Conservation (phyloP, 2,888 invertebrate species). For the Zaprionus lineosus region DNA sequence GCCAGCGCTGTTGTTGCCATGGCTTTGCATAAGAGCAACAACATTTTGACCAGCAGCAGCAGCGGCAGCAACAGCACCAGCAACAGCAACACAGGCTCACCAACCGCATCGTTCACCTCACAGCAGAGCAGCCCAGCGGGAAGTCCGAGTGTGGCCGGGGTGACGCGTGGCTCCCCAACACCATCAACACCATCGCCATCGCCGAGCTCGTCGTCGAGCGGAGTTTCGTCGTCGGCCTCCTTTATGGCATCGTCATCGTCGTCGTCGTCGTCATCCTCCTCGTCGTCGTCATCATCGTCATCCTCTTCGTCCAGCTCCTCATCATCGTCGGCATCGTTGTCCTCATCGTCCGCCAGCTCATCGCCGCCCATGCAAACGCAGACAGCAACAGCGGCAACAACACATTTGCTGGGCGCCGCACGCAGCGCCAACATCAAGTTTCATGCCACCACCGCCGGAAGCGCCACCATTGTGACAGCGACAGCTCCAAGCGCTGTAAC, state of each 20-base stretch:
- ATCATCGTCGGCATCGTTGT: constrained; percentile 47
- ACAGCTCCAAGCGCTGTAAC: constrained; percentile 55
- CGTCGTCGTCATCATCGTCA: constrained; percentile 39
- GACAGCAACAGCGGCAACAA: constrained; percentile 37
- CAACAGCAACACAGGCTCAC: constrained; percentile 22
- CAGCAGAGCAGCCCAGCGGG: constrained; percentile 60
- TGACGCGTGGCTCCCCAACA: constrained; percentile 80
- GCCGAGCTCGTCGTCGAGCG: constrained; percentile 81
- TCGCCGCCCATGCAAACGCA: constrained; percentile 64
- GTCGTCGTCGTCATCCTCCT: constrained; percentile 44
- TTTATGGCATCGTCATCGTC: constrained; percentile 55
- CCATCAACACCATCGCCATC: constrained; percentile 82
- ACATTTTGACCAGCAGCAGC: constrained; percentile 18
- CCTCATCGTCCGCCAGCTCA: constrained; percentile 44
- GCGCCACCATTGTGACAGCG: constrained; percentile 64
- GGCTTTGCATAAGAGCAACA: constrained; percentile 34
- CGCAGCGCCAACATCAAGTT: constrained; percentile 51
- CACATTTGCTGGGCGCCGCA: constrained; percentile 52
- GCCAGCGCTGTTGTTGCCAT: constrained; percentile 24
- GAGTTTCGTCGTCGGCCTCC: constrained; percentile 80
- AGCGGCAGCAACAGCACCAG: constrained; percentile 21
- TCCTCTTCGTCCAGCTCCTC: constrained; percentile 52
- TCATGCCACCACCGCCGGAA: constrained; percentile 44
- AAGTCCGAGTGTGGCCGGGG: constrained; percentile 59
- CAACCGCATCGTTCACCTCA: constrained; percentile 19